phyloP scores from a whole-genome alignment of 1,140 invertebrate genomes.

The Drosophila rufa region DNA sequence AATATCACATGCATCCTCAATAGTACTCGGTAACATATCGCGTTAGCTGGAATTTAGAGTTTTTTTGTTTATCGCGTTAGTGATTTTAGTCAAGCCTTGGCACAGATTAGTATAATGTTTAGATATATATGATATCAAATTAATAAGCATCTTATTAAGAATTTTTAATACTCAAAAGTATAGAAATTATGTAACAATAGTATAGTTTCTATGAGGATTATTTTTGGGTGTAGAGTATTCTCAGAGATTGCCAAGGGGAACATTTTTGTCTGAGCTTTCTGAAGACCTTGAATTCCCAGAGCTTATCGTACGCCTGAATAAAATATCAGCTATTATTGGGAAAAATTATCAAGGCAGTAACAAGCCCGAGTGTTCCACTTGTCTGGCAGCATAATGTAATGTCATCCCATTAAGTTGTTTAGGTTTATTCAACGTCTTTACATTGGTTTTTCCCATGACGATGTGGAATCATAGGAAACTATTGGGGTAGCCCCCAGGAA shows the following conservation, averaged over 20 bases:
- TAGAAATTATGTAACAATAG: too few species aligned
- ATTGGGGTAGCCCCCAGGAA: slow-evolving; percentile 3
- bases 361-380: background rate
- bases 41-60: too few species aligned
- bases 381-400: slow-evolving; percentile 22
- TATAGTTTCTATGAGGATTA: too few species aligned
- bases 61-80: too few species aligned
- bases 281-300: slow-evolving; percentile 30
- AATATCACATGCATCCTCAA: too few species aligned
- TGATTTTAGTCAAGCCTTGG: too few species aligned
- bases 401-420: slow-evolving; percentile 9
- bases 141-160: too few species aligned
- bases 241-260: background rate
- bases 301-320: slow-evolving; percentile 35
- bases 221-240: background rate
- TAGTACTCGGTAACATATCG: too few species aligned
- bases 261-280: slow-evolving; percentile 10
- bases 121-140: too few species aligned
- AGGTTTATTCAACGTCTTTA: slow-evolving; percentile 1
- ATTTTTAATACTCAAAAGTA: too few species aligned
- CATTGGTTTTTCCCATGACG: background rate
- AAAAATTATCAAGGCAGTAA: slow-evolving; percentile 37
- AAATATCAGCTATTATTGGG: slow-evolving; percentile 34
- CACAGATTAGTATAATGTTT: too few species aligned
- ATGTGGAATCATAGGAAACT: background rate